Evolutionary conservation across 2,888 invertebrate genomes (phyloP), one percentile per base, ranked within the genome.

Genomic region (Resseliella maxima): DNA sequence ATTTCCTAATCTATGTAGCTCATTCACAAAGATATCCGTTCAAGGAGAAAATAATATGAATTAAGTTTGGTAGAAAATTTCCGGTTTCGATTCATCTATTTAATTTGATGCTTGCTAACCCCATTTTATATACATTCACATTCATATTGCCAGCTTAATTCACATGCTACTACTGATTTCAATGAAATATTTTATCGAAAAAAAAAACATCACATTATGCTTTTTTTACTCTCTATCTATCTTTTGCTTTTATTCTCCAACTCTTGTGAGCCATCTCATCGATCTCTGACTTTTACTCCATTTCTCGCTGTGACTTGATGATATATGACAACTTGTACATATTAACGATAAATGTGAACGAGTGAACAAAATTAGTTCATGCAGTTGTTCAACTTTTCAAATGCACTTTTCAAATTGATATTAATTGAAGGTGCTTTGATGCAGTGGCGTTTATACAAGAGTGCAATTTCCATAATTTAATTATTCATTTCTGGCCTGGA

Each of bases 381-480:
- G 59, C 59, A 59, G 5, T 59, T 59, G 59, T 59, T 59, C 59
- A 24, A 59, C 59, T 59, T 59, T n/a, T 59, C 24, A 24, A 59
- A 59, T 59, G 59, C 59, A 24, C 59, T 59, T 59, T n/a, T 59
- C 5, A 59, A 59, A 59, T 59, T 59, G 59, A n/a, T 8, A 59
- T 59, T 24, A 59, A 59, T 24, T 59, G 24, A 59, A 59, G 5
- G 59, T 59, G 24, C 24, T 6, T 15, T 24, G 10, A 10, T 59
- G 24, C 59, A 8, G 2, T 50, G 18, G 46, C 59, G 10, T 59
- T 41, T 59, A 10, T 10, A 3, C n/a, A 59, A 59, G 5, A n/a
- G 24, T 41, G 41, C n/a, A 8, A 24, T 59, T 59, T 18, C 24
- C n/a, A 59, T 59, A n/a, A 59, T 59, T 59, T 59, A 24, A 59